A percentile compares a stretch with the other conserved stretches of the same genome.
These are phyloP conservation scores for Drosophila rhopaloa DNA, from an alignment of 1,140 invertebrate genomes.

Conservation along the genomic window DNA sequence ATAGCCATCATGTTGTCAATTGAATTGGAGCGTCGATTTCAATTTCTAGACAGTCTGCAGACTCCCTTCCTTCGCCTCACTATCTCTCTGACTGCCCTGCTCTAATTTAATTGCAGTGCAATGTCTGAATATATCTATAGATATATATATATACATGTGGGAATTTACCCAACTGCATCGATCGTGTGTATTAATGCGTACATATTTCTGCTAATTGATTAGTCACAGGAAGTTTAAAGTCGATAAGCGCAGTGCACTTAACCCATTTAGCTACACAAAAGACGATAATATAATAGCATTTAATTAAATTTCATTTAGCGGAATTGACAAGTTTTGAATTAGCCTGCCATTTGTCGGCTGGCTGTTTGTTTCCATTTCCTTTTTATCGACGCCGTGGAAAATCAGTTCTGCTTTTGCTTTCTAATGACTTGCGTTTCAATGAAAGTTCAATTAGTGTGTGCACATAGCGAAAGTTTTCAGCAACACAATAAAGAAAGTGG, in stretches of 20 bases:
- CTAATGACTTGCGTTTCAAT: conserved; percentile 79
- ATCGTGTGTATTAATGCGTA: not conserved
- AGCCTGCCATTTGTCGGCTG: conserved; percentile 10
- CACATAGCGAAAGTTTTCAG: conserved; percentile 71
- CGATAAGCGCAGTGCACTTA: conserved; percentile 73
- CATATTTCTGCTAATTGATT: conserved; percentile 59
- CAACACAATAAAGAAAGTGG: conserved; percentile 37
- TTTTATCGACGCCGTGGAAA: conserved; percentile 47
- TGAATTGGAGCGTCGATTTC: conserved; percentile 51
- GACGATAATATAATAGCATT: conserved; percentile 79
- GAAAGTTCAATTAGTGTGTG: conserved; percentile 77
- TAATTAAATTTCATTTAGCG: conserved; percentile 68
- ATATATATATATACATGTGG: not conserved
- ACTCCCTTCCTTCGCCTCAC: conserved; percentile 5
- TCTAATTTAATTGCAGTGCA: conserved; percentile 47
- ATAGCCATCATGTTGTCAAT: conserved; percentile 52
- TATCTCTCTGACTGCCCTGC: conserved; percentile 3
- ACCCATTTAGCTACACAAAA: conserved; percentile 75
- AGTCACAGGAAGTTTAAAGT: conserved; percentile 45
- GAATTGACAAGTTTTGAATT: conserved; percentile 56
- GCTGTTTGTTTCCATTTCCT: conserved; percentile 58
- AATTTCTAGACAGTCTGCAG: conserved; percentile 31
- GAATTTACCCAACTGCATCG: conserved; percentile 15
- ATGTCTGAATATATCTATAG: conserved; percentile 23
- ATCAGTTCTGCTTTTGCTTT: conserved; percentile 73